Evolutionary conservation across 2,113 vertebrate species (phyloP), one percentile per base, ranked within the genome.

Genomic region (Propithecus coquereli): DNA sequence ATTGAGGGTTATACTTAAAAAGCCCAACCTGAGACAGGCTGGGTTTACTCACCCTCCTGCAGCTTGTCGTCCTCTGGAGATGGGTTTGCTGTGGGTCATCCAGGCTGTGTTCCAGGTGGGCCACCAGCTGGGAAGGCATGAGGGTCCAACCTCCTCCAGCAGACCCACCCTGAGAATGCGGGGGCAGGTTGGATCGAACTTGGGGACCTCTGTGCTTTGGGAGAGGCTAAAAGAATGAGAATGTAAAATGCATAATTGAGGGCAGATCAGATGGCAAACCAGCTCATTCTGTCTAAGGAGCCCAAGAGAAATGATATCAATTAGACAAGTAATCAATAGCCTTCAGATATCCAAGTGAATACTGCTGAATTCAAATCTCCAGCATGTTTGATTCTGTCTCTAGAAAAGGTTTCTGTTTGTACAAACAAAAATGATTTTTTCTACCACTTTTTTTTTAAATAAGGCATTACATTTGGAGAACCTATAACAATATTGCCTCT

Each of bases 301-400:
- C 91, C 79, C 27, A 34, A 91, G 85, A 92, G 94, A 98, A 98
- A 97, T 95, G 34, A 68, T 87, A 90, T 47, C 95, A 95, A 96
- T 97, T 74, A 97, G 87, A 89, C 82, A 97, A 97, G n/a, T 65
- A 97, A 98, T 97, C 98, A 95, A 95, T 95, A 97, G 25, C 73
- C 91, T 96, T 95, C 94, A 91, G 93, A 93, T 92, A 96, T 95
- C 65, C 57, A 94, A 93, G 81, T 89, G 90, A 96, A 87, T 7
- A 37, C 5, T 30, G 12, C 0, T 57, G 70, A 96, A 95, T 45
- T 90, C 95, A 94, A 91, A 74, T 50, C 57, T 95, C 81, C 74
- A 71, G 94, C 37, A 80, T 30, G 43, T 92, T 97, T 97, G 94
- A 94, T 82, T 97, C 40, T 87, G 70, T 96, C 14, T 14, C 87